Conservation (phyloP, 2,888 invertebrate genomes). For the Leptinotarsa peninsularis region DNA sequence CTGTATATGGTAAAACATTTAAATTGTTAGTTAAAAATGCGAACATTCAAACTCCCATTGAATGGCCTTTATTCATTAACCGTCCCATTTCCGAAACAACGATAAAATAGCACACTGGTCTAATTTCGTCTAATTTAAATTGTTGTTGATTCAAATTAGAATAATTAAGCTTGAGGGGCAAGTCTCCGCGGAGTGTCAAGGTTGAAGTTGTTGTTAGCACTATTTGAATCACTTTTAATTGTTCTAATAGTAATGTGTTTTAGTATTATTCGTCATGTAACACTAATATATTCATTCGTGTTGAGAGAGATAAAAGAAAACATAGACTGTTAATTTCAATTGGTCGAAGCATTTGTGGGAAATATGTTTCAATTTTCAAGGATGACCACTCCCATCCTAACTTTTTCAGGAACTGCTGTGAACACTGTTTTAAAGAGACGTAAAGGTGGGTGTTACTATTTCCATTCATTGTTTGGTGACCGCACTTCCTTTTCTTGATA, state of each 20-base stretch:
- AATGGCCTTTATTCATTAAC: neutral
- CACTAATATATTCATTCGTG: neutral
- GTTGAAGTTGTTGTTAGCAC: conserved; percentile 10
- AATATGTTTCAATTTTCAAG: neutral
- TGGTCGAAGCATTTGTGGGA: too few relatives aligned
- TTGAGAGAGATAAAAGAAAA: neutral
- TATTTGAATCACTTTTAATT: conserved; percentile 16
- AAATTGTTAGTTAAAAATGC: neutral
- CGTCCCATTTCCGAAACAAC: neutral
- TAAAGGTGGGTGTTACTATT: too few relatives aligned
- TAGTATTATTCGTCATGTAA: conserved; percentile 9
- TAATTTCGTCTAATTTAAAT: neutral
- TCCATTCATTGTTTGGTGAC: too few relatives aligned
- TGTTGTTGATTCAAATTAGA: conserved; percentile 17
- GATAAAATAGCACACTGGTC: neutral
- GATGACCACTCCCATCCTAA: neutral
- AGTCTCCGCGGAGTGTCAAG: conserved; percentile 7
- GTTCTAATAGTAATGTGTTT: conserved; percentile 13
- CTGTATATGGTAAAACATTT: too few relatives aligned
- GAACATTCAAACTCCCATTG: neutral
- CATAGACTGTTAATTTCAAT: neutral
- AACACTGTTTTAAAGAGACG: too few relatives aligned
- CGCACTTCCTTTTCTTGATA: too few relatives aligned
- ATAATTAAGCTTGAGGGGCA: conserved; percentile 12
- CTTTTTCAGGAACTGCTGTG: too few relatives aligned